phyloP scores from a whole-genome alignment of 2,113 vertebrate genomes.

The Brienomyrus longianalis region DNA sequence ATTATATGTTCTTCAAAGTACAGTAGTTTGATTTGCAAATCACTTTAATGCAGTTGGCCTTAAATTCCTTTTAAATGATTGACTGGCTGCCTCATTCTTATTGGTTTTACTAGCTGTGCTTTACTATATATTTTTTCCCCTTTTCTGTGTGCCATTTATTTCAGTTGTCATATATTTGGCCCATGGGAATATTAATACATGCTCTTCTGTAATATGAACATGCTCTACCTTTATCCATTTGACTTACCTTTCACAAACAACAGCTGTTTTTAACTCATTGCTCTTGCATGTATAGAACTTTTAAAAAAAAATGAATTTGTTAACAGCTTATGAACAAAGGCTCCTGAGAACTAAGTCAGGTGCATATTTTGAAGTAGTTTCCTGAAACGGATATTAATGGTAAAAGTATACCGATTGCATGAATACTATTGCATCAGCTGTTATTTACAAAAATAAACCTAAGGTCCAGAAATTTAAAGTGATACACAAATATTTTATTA shows the following conservation, averaged over 20 bases:
- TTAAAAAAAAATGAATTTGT: neutral
- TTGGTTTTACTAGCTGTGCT: neutral
- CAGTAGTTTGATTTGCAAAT: neutral
- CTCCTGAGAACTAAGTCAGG: neutral
- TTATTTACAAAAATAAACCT: neutral
- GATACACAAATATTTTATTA: neutral
- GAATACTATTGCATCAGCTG: neutral
- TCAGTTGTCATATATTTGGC: neutral
- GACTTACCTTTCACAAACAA: neutral
- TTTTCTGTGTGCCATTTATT: neutral
- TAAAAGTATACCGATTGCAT: neutral
- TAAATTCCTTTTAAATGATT: neutral
- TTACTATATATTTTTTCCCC: neutral
- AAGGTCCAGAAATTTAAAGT: neutral
- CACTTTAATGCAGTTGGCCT: neutral
- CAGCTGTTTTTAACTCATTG: neutral
- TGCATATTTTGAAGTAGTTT: neutral
- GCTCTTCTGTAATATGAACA: neutral
- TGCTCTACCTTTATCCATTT: neutral
- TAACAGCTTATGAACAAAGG: neutral
- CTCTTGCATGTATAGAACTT: neutral
- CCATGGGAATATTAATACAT: neutral
- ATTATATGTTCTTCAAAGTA: neutral
- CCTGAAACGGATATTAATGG: neutral
- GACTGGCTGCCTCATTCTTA: neutral